Percentiles rank a stretch among this genome's conserved stretches.
Conservation (phyloP, 1,140 invertebrate genomes). For the Apis florea region DNA sequence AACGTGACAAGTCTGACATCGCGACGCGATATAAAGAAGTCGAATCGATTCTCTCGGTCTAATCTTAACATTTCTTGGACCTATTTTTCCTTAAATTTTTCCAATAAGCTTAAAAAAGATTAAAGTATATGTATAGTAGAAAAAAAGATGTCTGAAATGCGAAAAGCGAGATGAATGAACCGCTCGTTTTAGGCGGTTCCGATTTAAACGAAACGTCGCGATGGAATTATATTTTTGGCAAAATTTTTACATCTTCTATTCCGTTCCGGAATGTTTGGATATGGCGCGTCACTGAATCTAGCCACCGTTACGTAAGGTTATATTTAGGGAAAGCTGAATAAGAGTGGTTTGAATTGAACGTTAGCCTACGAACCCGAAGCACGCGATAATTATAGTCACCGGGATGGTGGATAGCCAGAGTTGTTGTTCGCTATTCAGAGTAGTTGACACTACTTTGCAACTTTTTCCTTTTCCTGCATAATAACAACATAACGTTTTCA, state of each 20-base stretch:
- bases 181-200: no score
- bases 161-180: background rate
- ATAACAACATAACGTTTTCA: background rate
- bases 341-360: constrained; percentile 32
- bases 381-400: constrained; percentile 40
- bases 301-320: constrained; percentile 27
- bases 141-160: no score
- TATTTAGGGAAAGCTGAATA: constrained; percentile 49
- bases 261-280: background rate
- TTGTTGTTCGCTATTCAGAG: background rate
- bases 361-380: constrained; percentile 16
- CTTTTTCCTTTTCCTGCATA: no score
- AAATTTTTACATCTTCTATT: background rate
- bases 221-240: background rate
- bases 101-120: no score
- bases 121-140: no score
- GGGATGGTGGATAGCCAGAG: background rate
- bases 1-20: background rate
- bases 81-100: no score
- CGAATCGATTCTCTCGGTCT: no score
- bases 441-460: background rate
- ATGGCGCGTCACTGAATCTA: background rate
- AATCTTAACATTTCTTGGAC: no score
- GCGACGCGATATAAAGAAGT: no score
- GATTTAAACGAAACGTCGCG: background rate